Base-by-base conservation (phyloP, 2,113 vertebrate species). In the Leptodactylus fuscus region DNA sequence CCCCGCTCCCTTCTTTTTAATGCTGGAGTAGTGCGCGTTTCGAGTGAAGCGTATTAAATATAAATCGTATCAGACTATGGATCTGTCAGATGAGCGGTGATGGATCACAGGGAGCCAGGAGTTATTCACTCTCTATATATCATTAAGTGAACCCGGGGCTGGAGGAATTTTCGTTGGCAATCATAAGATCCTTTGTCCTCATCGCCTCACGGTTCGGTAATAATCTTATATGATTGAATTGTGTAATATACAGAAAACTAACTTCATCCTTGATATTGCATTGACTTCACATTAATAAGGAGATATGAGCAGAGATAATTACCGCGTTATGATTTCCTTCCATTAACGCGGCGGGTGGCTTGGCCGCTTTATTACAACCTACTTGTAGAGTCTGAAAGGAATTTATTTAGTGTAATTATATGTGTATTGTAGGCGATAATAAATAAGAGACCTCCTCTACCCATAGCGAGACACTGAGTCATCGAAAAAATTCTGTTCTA, bases 51-150 rank as follows among this genome's bases (percentile, higher is more conserved):
- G 24, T 70, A 85, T 71, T 32, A 80, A 80, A 71, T 80, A 85
- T 85, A 79, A 85, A 79, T 60, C 48, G 78, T 67, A 71, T 32
- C 78, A 51, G 62, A 62, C 83, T 38, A 79, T 60, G 76, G 76
- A 71, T 55, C 65, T 85, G 83, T 85, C 76, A 85, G 53, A 71
- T 18, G 65, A 71, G 70, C 74, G 15, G 18, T 79, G 76, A 85
- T 85, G 65, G 79, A 70, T 70, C 46, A 41, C 83, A n/a, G 49
- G 65, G 65, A 80, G 41, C 34, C 18, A 1, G 49, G 65, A 44
- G 65, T 80, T 51, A 46, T 58, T 85, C 32, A 51, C 48, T 85
- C 69, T 71, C 70, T 60, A 79, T 79, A 55, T 80, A 78, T 85
- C 74, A 80, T 80, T 80, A 80, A 27, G 48, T 27, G 5, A 85